Base-by-base conservation (phyloP, 1,140 invertebrate species). In the Sitobion miscanthi region DNA sequence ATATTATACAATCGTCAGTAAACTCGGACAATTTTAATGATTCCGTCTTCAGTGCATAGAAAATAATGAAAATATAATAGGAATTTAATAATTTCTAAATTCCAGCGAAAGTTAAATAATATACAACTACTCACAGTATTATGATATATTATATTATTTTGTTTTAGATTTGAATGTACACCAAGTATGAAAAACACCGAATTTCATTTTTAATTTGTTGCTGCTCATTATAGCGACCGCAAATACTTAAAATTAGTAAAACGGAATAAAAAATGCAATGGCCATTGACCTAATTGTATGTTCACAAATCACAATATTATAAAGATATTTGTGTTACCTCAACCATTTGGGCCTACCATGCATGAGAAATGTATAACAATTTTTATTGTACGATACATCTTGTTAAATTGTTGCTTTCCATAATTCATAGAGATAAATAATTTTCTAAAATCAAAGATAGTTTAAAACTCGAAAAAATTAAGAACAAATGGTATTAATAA, bases 1-100 rank as follows among this genome's bases (percentile, higher is more conserved):
- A 93, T 52, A 93, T 93, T 93, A 93, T 54, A 93, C 82, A 93
- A 93, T 85, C 54, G 82, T 93, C 47, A 23, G 91, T 93, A 85
- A 85, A 93, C 47, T 85, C 77, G 20, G 82, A 93, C 30, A 42
- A 57, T 54, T 93, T 85, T 93, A 93, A 93, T 93, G 47, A 93
- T 93, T 86, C 77, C 45, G 7, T 85, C 17, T 85, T 54, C 35
- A 52, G 47, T 38, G 20, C 14, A 83, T 82, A 14, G 77, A 54
- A 85, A 82, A 82, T 35, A 49, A 57, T 93, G 23, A 85, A 45
- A 62, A 90, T 62, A 93, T 83, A 52, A 38, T 57, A 93, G 23
- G 23, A 54, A 83, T 35, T 62, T 85, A 86, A 93, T 91, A 82
- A 35, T 77, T 49, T 91, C 69, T 85, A 93, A 85, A 93, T 93